Conservation (phyloP, 2,888 invertebrate species). For the Tubulanus polymorphus region DNA sequence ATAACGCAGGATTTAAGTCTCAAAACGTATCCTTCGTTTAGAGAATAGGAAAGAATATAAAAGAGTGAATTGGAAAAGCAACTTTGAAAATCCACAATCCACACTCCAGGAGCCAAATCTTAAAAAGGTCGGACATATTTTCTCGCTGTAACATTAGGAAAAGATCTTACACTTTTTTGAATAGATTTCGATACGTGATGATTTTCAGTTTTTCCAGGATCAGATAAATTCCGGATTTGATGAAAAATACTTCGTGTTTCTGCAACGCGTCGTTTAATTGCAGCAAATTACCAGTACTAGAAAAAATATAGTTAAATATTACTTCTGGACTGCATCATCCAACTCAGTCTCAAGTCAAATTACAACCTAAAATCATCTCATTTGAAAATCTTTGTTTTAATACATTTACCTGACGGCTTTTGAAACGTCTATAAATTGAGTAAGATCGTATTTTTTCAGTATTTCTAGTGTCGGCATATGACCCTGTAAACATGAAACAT, state of each 20-base stretch:
- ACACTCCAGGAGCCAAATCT: constrained; percentile 4
- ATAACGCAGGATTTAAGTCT: too few relatives aligned
- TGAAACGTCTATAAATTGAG: constrained; percentile 85
- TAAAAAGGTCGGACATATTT: not conserved
- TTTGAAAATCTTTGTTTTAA: not conserved
- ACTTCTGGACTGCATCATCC: not conserved
- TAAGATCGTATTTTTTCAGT: constrained; percentile 81
- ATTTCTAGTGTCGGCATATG: constrained; percentile 82
- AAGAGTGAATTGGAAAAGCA: constrained; percentile 8
- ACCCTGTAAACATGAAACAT: constrained; percentile 59
- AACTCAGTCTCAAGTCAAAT: not conserved
- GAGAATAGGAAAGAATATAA: not conserved
- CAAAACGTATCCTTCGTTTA: not conserved
- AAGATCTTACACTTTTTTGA: constrained; percentile 74
- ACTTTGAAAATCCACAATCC: not conserved
- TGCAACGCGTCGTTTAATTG: constrained; percentile 80
- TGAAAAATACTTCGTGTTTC: constrained; percentile 85
- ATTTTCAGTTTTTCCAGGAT: constrained; percentile 95
- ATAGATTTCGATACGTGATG: constrained; percentile 91
- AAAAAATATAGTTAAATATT: constrained; percentile 13
- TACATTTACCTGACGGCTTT: constrained; percentile 68
- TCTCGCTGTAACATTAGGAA: constrained; percentile 10
- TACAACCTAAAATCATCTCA: not conserved
- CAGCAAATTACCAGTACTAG: constrained; percentile 74
- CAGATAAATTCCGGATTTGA: constrained; percentile 93